Evolutionary conservation across 2,888 invertebrate genomes (phyloP).

Genomic region (Lysandra coridon): DNA sequence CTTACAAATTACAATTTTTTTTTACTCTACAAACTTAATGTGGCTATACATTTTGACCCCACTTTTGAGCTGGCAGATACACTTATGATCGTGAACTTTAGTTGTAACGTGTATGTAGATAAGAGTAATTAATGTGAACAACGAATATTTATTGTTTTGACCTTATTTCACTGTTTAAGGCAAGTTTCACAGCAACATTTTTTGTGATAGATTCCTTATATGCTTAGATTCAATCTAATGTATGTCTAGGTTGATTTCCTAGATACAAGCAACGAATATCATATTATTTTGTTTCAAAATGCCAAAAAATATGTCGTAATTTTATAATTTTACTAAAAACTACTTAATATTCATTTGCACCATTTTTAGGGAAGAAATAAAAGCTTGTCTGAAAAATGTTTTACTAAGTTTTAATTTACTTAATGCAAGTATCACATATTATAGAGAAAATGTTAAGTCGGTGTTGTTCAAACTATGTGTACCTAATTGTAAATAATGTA

Average conservation of each 20-base stretch:
- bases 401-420: not conserved
- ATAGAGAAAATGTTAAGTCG: not conserved
- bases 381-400: not conserved
- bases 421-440: not conserved
- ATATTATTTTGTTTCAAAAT: not conserved
- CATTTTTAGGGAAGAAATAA: not conserved
- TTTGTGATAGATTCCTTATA: not conserved
- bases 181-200: not conserved
- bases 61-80: not conserved
- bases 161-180: not conserved
- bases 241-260: no score
- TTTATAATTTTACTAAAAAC: not conserved
- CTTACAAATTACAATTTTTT: not conserved
- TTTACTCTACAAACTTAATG: not conserved
- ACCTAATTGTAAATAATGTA: slow-evolving; percentile 16
- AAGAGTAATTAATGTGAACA: not conserved
- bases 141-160: slow-evolving; percentile 4
- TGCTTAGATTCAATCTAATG: no score
- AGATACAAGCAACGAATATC: not conserved
- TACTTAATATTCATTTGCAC: not conserved
- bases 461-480: slow-evolving; percentile 2
- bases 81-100: not conserved
- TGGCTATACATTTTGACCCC: not conserved
- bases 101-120: not conserved
- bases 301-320: not conserved